phyloP scores from a whole-genome alignment of 2,888 invertebrate genomes.

The Chalcis sispes region DNA sequence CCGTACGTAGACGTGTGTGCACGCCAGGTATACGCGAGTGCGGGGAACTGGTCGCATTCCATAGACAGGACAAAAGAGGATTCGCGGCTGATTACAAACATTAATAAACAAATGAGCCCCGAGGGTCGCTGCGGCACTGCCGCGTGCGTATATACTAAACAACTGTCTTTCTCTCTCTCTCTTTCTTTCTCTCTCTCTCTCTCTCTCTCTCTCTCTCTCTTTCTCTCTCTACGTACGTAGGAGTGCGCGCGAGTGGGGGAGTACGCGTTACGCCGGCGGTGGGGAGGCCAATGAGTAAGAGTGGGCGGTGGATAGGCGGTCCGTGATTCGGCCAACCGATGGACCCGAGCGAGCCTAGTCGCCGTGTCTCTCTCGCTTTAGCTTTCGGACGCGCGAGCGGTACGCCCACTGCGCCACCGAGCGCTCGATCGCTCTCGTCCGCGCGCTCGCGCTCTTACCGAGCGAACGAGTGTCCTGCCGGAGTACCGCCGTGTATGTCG shows the following conservation, averaged over 20 bases:
- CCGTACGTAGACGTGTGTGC: background rate
- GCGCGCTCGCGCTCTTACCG: no score
- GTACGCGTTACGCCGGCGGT: background rate
- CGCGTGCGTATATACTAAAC: no score
- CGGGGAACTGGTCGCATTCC: slow-evolving; percentile 74
- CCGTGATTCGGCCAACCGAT: slow-evolving; percentile 68
- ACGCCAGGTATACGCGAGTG: slow-evolving; percentile 51
- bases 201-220: no score
- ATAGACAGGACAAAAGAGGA: slow-evolving; percentile 73
- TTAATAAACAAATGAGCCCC: slow-evolving; percentile 76
- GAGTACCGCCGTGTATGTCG: no score
- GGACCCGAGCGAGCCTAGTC: background rate
- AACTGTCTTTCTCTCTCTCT: no score
- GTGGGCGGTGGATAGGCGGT: slow-evolving; percentile 73
- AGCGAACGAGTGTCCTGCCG: no score
- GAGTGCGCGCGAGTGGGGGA: slow-evolving; percentile 70
- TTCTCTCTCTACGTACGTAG: no score
- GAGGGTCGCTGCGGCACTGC: slow-evolving; percentile 14
- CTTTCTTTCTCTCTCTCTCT: no score
- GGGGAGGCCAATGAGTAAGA: slow-evolving; percentile 68
- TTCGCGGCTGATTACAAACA: slow-evolving; percentile 75
- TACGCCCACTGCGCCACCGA: no score
- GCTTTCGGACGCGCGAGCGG: no score
- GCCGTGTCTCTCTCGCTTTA: no score
- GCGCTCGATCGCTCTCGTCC: no score